Percentiles rank a stretch among this genome's conserved stretches.
phyloP scores from a whole-genome alignment of 2,888 invertebrate species.

The Rhopalosiphum nymphaeae region DNA sequence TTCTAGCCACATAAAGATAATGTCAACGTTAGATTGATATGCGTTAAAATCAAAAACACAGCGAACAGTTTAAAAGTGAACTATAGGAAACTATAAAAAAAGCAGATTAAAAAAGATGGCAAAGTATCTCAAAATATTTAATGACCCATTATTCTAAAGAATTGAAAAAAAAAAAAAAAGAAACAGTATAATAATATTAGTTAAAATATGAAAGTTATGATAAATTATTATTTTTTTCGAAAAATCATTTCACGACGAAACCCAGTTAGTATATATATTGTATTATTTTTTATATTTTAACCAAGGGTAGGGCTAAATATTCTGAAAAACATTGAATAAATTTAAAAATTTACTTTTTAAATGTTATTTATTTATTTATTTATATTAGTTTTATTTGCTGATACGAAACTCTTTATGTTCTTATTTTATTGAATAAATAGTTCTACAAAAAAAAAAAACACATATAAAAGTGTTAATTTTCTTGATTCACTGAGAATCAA shows the following conservation, averaged over 20 bases:
- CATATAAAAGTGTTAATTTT: background rate
- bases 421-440: background rate
- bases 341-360: no score
- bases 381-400: background rate
- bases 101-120: background rate
- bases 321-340: background rate
- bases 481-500: background rate
- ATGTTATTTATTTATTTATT: background rate
- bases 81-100: background rate
- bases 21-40: background rate
- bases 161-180: background rate
- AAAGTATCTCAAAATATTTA: background rate
- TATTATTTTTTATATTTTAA: background rate
- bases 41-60: background rate
- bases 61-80: background rate
- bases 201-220: background rate
- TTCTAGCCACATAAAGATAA: background rate
- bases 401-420: background rate
- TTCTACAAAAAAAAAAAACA: background rate
- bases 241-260: background rate
- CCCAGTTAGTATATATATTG: background rate
- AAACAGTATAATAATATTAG: background rate
- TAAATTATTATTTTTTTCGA: background rate
- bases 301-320: background rate
- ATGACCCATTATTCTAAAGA: background rate